These are phyloP conservation scores for Leptinotarsa defecta DNA, from an alignment of 1,140 invertebrate species.

Conservation along the genomic window DNA sequence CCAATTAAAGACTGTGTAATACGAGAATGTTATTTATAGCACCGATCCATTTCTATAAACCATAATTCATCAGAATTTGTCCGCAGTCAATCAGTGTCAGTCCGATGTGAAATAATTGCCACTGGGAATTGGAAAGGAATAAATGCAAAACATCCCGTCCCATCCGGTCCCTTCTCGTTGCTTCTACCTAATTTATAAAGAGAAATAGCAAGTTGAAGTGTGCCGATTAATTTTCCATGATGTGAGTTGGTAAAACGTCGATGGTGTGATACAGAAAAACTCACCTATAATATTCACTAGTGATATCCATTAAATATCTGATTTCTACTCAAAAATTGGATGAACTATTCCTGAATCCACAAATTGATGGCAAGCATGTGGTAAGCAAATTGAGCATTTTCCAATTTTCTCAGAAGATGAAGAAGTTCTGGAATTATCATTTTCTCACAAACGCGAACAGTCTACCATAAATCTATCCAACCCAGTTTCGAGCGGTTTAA, in stretches of 20 bases:
- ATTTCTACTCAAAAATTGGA: too few species aligned
- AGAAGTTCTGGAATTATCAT: too few species aligned
- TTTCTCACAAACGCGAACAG: too few species aligned
- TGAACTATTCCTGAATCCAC: too few species aligned
- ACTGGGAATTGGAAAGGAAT: conserved; percentile 43
- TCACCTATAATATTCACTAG: too few species aligned
- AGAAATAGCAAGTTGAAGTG: conserved; percentile 13
- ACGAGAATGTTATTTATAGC: conserved; percentile 27
- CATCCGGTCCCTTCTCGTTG: neutral
- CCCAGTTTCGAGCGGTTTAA: too few species aligned
- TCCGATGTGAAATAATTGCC: conserved; percentile 42
- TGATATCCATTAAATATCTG: too few species aligned
- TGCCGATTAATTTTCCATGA: conserved; percentile 14
- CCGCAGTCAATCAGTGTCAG: conserved; percentile 45
- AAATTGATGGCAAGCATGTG: too few species aligned
- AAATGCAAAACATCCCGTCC: conserved; percentile 36
- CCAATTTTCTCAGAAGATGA: too few species aligned
- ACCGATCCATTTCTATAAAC: conserved; percentile 32
- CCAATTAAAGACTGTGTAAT: neutral
- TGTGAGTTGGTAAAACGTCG: conserved; percentile 1
- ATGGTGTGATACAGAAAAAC: too few species aligned
- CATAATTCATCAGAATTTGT: conserved; percentile 40
- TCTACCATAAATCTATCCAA: too few species aligned
- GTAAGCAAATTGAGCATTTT: too few species aligned
- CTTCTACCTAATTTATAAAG: conserved; percentile 11